Evolutionary conservation across 2,797 vertebrate species (phyloP).

Genomic region (Typhlichthys eigenmanni): DNA sequence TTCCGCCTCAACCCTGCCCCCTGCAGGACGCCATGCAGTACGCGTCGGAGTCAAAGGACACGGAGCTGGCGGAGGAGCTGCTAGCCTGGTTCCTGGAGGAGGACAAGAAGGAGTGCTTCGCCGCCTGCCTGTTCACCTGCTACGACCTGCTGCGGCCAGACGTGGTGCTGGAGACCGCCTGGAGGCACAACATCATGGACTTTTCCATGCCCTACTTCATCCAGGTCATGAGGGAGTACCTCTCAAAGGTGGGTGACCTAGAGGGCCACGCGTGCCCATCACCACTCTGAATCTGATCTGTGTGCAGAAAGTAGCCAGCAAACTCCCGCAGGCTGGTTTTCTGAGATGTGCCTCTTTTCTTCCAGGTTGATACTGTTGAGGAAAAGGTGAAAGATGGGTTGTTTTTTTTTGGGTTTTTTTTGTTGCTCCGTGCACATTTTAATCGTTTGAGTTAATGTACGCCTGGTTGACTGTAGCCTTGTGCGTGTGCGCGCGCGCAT

Average conservation of each 20-base stretch:
- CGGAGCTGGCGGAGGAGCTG: slow-evolving; percentile 89
- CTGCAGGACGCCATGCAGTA: slow-evolving; percentile 80
- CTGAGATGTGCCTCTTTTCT: slow-evolving; percentile 85
- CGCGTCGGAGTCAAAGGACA: slow-evolving; percentile 79
- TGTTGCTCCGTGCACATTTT: background rate
- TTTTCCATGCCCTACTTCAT: slow-evolving; percentile 99
- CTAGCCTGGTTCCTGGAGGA: slow-evolving; percentile 95
- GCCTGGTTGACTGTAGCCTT: slow-evolving; percentile 85
- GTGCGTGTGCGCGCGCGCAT: slow-evolving; percentile 78
- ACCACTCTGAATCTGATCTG: no score
- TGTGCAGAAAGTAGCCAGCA: no score
- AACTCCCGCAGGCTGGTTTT: slow-evolving; percentile 9
- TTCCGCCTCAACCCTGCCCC: background rate
- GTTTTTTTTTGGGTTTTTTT: slow-evolving; percentile 77
- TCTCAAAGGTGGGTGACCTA: slow-evolving; percentile 88
- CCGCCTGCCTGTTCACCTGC: slow-evolving; percentile 97
- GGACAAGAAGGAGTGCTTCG: slow-evolving; percentile 95
- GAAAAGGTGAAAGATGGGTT: slow-evolving; percentile 93
- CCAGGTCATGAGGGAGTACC: slow-evolving; percentile 99
- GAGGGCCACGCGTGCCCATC: background rate
- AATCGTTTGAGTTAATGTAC: slow-evolving; percentile 52
- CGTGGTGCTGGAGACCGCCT: slow-evolving; percentile 96
- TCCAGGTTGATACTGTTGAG: slow-evolving; percentile 96
- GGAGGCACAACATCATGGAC: slow-evolving; percentile 99
- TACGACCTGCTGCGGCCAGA: slow-evolving; percentile 97